Evolutionary conservation across 2,797 vertebrate genomes (phyloP).

Genomic region (Macropus fuliginosus): DNA sequence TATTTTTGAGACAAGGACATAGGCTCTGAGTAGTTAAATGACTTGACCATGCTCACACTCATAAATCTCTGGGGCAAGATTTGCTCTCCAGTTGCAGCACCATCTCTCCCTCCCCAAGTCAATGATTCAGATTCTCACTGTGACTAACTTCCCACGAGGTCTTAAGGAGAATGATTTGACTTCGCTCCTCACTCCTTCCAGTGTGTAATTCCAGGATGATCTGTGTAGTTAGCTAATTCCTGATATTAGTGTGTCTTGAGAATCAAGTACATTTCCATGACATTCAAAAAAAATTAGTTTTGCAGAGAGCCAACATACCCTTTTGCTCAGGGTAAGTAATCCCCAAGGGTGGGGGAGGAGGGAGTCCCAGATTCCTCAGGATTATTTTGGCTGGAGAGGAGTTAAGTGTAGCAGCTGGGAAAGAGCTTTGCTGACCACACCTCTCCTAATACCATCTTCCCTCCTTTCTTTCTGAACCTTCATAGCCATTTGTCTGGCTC

Average conservation of each 20-base stretch:
- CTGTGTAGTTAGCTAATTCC: conserved; percentile 13
- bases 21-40: neutral
- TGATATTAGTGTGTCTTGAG: conserved; percentile 25
- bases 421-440: neutral
- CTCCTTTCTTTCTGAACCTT: conserved; percentile 33
- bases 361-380: neutral
- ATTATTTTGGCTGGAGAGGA: neutral
- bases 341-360: neutral
- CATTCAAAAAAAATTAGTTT: conserved; percentile 15
- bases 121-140: neutral
- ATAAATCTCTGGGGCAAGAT: neutral
- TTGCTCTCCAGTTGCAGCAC: neutral
- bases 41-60: neutral
- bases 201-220: neutral
- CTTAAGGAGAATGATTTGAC: neutral
- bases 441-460: neutral
- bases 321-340: neutral
- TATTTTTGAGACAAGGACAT: neutral
- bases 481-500: neutral
- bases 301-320: neutral
- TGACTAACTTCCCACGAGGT: conserved; percentile 11
- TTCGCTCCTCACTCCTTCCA: conserved; percentile 19
- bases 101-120: neutral
- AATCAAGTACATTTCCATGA: conserved; percentile 16
- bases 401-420: neutral